A percentile compares a stretch with the other conserved stretches of the same genome.
Conservation (phyloP, 2,888 invertebrate genomes). For the Folsomia manolachei region DNA sequence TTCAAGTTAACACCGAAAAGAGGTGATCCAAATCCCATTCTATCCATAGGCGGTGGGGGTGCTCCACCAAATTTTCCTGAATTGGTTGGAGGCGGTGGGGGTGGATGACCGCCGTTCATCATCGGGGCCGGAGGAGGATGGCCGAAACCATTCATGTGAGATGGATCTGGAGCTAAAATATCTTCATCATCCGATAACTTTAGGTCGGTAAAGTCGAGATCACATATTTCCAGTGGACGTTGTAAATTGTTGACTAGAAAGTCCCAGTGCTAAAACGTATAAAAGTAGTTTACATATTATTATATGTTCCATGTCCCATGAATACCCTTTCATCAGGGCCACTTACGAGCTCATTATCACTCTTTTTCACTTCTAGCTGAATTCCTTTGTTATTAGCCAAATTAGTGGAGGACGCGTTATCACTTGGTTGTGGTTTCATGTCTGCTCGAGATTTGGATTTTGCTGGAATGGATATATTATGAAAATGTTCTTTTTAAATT, state of each 20-base stretch:
- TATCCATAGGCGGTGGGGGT: slow-evolving; percentile 50
- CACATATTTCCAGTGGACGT: slow-evolving; percentile 69
- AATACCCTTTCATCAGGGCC: too few species aligned
- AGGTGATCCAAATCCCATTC: slow-evolving; percentile 50
- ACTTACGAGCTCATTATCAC: slow-evolving; percentile 88
- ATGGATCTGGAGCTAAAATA: slow-evolving; percentile 61
- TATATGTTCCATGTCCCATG: too few species aligned
- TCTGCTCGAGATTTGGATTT: slow-evolving; percentile 81
- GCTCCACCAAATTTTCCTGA: slow-evolving; percentile 53
- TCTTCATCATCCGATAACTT: slow-evolving; percentile 83
- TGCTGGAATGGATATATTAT: too few species aligned
- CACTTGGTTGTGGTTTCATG: slow-evolving; percentile 54
- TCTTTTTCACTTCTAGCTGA: slow-evolving; percentile 58
- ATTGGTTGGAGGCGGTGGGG: slow-evolving; percentile 52
- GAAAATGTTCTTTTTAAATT: too few species aligned
- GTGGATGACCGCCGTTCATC: slow-evolving; percentile 53
- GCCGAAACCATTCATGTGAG: slow-evolving; percentile 30
- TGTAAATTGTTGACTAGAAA: slow-evolving; percentile 62
- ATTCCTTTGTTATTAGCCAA: slow-evolving; percentile 30
- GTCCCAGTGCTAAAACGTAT: too few species aligned
- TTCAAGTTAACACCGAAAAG: slow-evolving; percentile 54
- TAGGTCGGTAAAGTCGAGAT: slow-evolving; percentile 94
- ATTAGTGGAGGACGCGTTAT: slow-evolving; percentile 17
- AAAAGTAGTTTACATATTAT: too few species aligned
- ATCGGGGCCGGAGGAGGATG: slow-evolving; percentile 56